These are phyloP conservation scores for Chiropotes sagulatus DNA, from an alignment of 2,797 vertebrate species.

Conservation along the genomic window DNA sequence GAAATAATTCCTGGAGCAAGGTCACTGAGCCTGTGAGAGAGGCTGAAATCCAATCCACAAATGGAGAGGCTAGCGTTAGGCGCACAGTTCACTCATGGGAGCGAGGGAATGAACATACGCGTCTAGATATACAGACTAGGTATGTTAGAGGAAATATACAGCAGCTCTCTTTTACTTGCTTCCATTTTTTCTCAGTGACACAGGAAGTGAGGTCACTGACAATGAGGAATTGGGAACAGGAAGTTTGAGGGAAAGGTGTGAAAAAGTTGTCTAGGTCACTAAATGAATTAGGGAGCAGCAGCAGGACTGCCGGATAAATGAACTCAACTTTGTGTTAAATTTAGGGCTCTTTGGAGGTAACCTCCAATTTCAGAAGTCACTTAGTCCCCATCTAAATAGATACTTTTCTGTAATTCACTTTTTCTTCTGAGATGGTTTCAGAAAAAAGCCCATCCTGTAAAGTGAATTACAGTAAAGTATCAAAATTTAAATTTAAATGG, in stretches of 20 bases:
- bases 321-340: neutral
- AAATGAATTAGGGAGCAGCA: neutral
- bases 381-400: neutral
- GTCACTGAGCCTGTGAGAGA: neutral
- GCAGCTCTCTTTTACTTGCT: neutral
- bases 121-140: neutral
- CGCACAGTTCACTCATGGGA: rapidly evolving
- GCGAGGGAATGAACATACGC: neutral
- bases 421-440: neutral
- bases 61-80: neutral
- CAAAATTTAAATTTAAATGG: neutral
- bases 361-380: neutral
- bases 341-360: neutral
- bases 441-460: neutral
- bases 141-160: neutral
- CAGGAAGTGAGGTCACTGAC: neutral
- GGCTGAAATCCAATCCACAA: neutral
- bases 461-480: neutral
- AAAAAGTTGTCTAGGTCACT: neutral
- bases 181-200: neutral
- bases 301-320: neutral
- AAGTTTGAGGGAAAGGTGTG: neutral
- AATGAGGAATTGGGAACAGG: neutral
- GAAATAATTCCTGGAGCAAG: neutral
- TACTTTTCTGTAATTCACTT: neutral